Evolutionary conservation across 2,113 vertebrate species (phyloP), one percentile per base, ranked within the genome.

Genomic region (Scolopax mira): DNA sequence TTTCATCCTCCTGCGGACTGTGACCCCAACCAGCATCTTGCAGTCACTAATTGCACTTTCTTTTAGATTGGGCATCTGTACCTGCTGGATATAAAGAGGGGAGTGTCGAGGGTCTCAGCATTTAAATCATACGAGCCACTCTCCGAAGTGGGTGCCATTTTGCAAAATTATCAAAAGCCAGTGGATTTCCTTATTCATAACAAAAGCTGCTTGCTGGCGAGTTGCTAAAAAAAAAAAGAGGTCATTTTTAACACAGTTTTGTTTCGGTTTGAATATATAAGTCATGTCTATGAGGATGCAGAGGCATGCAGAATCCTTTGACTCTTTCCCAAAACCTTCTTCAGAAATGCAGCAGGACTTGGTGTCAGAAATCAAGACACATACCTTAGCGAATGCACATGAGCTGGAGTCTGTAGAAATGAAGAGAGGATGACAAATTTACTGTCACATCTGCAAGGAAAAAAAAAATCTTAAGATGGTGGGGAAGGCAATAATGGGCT

Each of bases 321-420:
- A 58, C 13, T 35, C 28, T 54, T 73, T 73, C 44, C 23, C 42
- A 44, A 85, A 65, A 69, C 18, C 13, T 31, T 55, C 48, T 41
- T 79, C 39, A 79, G 73, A 92, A 94, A 79, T 60, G 64, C 10
- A 67, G 41, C 48, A 77, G 21, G 49, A 48, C 4, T 54, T 49
- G 18, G 9, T 89, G 54, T 62, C 54, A 83, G 67, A 91, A 95
- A 69, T 85, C 37, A 88, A 91, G 46, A 60, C 21, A 22, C 25
- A 24, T 64, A 61, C 61, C n/a, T 89, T 61, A 91, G 66, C 44
- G 79, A 95, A 88, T 48, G 78, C 71, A 87, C 21, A 5, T 60
- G 48, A 85, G 88, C 75, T 83, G 18, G 18, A 66, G 51, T 80
- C 42, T 79, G 33, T 58, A 77, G 89, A 93, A 93, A 51, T 78